Evolutionary conservation across 2,888 invertebrate genomes (phyloP).

Genomic region (Choreutis nemorana): DNA sequence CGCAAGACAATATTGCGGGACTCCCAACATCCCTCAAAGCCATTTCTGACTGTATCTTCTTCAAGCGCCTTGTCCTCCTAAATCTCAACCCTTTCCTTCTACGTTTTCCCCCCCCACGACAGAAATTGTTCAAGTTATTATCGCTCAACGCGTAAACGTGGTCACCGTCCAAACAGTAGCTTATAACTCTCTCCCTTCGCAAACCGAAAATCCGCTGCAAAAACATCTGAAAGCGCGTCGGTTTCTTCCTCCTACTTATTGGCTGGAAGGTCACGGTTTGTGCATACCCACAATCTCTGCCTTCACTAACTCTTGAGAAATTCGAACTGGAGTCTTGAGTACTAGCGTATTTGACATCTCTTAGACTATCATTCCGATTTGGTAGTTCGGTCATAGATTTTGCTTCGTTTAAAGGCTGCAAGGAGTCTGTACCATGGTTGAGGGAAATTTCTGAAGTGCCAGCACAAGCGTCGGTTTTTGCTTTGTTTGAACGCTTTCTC

Average conservation of each 20-base stretch:
- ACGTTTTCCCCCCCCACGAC: constrained; percentile 22
- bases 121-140: constrained; percentile 26
- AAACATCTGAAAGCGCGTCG: constrained; percentile 42
- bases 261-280: constrained; percentile 16
- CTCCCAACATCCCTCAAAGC: constrained; percentile 24
- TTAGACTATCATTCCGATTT: constrained; percentile 7
- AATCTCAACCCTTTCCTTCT: constrained; percentile 27
- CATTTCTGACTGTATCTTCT: constrained; percentile 37
- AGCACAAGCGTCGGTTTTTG: constrained; percentile 40
- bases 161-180: constrained; percentile 18
- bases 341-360: constrained; percentile 13
- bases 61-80: constrained; percentile 27
- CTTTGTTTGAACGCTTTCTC: constrained; percentile 34
- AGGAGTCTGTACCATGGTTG: constrained; percentile 25
- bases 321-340: constrained; percentile 22
- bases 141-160: constrained; percentile 37
- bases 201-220: constrained; percentile 41
- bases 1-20: constrained; percentile 34
- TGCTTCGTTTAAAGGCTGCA: constrained; percentile 16
- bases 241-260: constrained; percentile 23
- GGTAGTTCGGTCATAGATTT: constrained; percentile 13
- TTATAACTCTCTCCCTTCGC: constrained; percentile 19
- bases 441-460: constrained; percentile 31
- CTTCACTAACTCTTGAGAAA: constrained; percentile 7
- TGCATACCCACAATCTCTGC: constrained; percentile 15